phyloP scores from a whole-genome alignment of 2,797 vertebrate species.

The Ambastaia sidthimunki region DNA sequence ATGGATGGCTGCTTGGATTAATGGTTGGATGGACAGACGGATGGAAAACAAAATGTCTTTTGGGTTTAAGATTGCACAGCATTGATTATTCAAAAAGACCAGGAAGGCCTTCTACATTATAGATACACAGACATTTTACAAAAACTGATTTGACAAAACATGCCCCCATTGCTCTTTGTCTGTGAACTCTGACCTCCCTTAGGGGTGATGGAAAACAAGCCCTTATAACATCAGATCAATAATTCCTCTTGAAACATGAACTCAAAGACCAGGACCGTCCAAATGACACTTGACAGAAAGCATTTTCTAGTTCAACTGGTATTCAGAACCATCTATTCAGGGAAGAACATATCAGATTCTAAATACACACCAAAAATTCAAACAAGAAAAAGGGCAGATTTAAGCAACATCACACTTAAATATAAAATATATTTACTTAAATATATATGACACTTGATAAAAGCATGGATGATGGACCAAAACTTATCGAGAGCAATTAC shows the following conservation, averaged over 20 bases:
- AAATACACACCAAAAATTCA: constrained; percentile 30
- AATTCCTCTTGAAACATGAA: neutral
- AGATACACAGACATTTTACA: constrained; percentile 16
- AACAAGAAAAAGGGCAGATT: constrained; percentile 38
- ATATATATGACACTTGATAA: constrained; percentile 46
- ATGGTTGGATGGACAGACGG: neutral
- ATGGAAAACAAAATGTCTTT: neutral
- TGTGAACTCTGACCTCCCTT: constrained; percentile 35
- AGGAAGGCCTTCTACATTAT: neutral
- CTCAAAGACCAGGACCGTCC: neutral
- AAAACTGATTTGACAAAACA: constrained; percentile 16
- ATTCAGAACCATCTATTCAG: constrained; percentile 4
- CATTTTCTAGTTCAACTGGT: too few species aligned
- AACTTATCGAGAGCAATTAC: constrained; percentile 48
- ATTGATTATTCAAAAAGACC: neutral
- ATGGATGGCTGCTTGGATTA: neutral
- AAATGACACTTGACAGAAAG: constrained; percentile 10
- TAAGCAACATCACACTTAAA: constrained; percentile 32
- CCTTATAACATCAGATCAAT: constrained; percentile 2
- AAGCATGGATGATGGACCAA: constrained; percentile 46
- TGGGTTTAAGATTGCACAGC: too few species aligned
- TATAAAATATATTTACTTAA: too few species aligned
- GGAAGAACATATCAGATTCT: constrained; percentile 32
- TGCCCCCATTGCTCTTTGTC: neutral
- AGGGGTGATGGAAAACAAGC: constrained; percentile 1